phyloP scores from a whole-genome alignment of 2,797 vertebrate species.

The Pseudomugil gertrudae region DNA sequence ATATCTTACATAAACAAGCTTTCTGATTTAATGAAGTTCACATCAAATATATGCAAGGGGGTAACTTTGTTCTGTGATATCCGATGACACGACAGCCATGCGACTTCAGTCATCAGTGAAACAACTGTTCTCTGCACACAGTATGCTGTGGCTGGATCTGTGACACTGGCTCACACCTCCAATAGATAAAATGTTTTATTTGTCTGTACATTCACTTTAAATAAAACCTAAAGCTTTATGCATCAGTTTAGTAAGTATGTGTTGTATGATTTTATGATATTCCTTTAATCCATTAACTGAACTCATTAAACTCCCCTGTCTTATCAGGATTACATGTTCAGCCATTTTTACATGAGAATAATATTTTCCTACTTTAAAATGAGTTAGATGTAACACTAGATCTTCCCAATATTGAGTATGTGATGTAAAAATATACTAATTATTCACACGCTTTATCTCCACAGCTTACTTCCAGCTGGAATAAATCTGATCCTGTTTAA shows the following conservation, averaged over 20 bases:
- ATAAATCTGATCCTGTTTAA: not conserved
- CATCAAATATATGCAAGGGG: not conserved
- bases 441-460: not conserved
- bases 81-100: not conserved
- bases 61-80: not conserved
- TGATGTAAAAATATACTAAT: no score
- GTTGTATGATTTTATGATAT: not conserved
- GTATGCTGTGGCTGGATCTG: not conserved
- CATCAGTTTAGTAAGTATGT: not conserved
- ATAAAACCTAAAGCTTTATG: not conserved
- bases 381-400: no score
- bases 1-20: constrained; percentile 21
- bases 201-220: not conserved
- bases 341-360: no score
- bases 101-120: not conserved
- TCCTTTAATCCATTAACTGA: not conserved
- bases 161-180: not conserved
- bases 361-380: no score
- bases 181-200: not conserved
- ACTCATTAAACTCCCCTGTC: no score
- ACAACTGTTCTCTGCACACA: constrained; percentile 15
- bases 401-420: no score
- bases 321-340: no score
- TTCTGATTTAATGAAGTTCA: constrained; percentile 1
- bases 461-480: not conserved